A percentile compares a stretch with the other conserved stretches of the same genome.
These are phyloP conservation scores for Sebastes kiyomatsui DNA, from an alignment of 2,797 vertebrate genomes.

Conservation along the genomic window DNA sequence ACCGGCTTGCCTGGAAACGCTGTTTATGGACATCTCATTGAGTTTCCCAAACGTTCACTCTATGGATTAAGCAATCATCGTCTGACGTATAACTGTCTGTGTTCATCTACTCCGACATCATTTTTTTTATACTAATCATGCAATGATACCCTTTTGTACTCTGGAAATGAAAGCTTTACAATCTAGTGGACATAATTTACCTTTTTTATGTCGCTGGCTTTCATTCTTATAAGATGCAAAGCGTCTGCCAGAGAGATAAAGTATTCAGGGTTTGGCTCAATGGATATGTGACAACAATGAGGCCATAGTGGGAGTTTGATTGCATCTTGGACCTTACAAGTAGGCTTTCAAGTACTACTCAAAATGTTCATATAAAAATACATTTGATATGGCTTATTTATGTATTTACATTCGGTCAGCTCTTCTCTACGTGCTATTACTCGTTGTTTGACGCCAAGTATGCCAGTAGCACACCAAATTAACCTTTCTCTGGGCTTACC, in stretches of 20 bases:
- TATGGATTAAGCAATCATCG: slow-evolving; percentile 62
- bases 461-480: no score
- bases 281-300: not conserved
- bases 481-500: no score
- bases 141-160: not conserved
- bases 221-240: slow-evolving; percentile 4
- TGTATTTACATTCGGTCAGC: not conserved
- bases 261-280: not conserved
- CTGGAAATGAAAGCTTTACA: slow-evolving; percentile 34
- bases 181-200: slow-evolving; percentile 13
- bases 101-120: slow-evolving; percentile 6
- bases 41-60: slow-evolving; percentile 65
- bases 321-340: not conserved
- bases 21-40: slow-evolving; percentile 55
- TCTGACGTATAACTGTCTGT: slow-evolving; percentile 36
- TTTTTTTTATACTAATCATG: slow-evolving; percentile 19
- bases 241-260: slow-evolving; percentile 4
- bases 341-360: not conserved
- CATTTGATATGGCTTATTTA: not conserved
- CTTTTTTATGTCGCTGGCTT: slow-evolving; percentile 18
- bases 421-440: not conserved
- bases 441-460: not conserved
- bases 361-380: not conserved
- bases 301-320: not conserved
- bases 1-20: slow-evolving; percentile 56